phyloP scores from a whole-genome alignment of 2,797 vertebrate genomes.

The Crocodylus rhombifer region DNA sequence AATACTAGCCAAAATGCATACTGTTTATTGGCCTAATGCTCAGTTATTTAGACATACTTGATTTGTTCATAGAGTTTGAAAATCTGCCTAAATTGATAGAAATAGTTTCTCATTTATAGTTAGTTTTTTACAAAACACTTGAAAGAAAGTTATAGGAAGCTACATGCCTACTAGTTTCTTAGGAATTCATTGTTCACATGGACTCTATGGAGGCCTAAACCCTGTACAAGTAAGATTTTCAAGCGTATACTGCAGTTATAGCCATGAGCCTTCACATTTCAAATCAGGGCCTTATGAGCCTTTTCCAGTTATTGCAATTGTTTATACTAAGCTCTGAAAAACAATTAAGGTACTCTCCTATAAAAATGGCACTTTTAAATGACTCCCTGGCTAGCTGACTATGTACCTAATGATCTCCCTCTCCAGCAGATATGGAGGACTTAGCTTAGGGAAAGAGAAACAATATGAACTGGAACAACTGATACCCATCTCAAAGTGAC shows the following conservation, averaged over 20 bases:
- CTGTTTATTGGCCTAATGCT: not conserved
- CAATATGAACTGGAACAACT: not conserved
- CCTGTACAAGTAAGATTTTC: not conserved
- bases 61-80: slow-evolving; percentile 12
- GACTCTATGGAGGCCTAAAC: not conserved
- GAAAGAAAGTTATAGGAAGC: not conserved
- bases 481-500: not conserved
- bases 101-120: not conserved
- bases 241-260: not conserved
- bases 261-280: not conserved
- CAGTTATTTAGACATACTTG: not conserved
- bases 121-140: not conserved
- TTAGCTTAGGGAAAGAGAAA: not conserved
- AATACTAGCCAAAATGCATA: not conserved
- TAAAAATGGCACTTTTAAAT: not conserved
- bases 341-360: not conserved
- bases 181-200: not conserved
- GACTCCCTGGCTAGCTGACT: not conserved
- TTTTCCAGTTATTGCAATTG: too few relatives aligned
- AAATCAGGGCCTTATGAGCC: not conserved
- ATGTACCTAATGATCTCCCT: not conserved
- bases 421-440: not conserved
- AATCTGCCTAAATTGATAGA: slow-evolving; percentile 20
- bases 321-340: not conserved
- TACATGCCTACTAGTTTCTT: not conserved